These are phyloP conservation scores for Cyclina sinensis DNA, from an alignment of 1,140 invertebrate species.

Conservation along the genomic window DNA sequence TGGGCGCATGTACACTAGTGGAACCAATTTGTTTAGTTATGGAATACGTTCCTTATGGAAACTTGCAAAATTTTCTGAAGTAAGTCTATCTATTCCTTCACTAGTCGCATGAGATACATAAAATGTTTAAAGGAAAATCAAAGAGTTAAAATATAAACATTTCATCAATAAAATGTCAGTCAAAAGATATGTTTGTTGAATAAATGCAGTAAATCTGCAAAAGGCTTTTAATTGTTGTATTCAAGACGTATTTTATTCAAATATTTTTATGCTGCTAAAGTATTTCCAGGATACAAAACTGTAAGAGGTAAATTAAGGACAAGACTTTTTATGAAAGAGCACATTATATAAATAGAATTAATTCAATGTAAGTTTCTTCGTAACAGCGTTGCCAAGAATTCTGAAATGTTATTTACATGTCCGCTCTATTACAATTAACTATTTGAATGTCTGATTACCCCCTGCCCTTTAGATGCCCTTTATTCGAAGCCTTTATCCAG, in stretches of 20 bases:
- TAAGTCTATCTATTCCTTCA: constrained; percentile 70
- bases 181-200: too few relatives aligned
- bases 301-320: too few relatives aligned
- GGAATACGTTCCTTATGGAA: constrained; percentile 96
- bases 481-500: not conserved
- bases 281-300: too few relatives aligned
- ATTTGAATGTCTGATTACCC: constrained; percentile 6
- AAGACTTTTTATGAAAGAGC: too few relatives aligned
- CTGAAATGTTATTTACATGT: not conserved
- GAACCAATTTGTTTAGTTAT: constrained; percentile 97
- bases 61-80: constrained; percentile 95
- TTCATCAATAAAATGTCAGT: too few relatives aligned
- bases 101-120: too few relatives aligned
- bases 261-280: too few relatives aligned
- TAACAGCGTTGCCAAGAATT: constrained; percentile 15
- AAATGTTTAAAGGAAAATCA: not conserved
- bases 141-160: not conserved
- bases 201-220: too few relatives aligned
- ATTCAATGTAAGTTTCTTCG: too few relatives aligned
- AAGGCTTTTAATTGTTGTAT: too few relatives aligned
- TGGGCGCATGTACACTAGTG: constrained; percentile 92
- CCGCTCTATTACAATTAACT: not conserved
- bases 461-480: not conserved
- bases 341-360: too few relatives aligned
- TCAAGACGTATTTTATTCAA: too few relatives aligned